These are phyloP conservation scores for Mungos mungo DNA, from an alignment of 2,113 vertebrate species.

Conservation along the genomic window DNA sequence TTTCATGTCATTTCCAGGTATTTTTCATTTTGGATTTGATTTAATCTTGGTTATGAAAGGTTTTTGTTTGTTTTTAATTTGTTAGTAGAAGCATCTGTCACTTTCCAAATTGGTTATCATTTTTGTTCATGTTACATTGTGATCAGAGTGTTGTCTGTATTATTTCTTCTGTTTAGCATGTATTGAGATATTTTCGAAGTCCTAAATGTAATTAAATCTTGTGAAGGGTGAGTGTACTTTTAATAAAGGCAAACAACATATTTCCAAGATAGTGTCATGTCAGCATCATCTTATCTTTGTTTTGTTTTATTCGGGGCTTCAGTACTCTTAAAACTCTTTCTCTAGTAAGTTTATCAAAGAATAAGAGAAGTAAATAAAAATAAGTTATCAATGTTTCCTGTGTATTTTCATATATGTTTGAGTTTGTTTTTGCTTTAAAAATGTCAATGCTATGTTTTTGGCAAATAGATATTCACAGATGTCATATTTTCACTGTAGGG, in stretches of 20 bases:
- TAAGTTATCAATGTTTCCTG: not conserved
- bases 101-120: not conserved
- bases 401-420: not conserved
- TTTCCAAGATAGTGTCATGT: not conserved
- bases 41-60: not conserved
- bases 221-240: not conserved
- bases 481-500: not conserved
- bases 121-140: not conserved
- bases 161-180: not conserved
- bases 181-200: not conserved
- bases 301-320: not conserved
- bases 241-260: not conserved
- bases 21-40: not conserved
- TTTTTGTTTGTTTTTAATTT: slow-evolving; percentile 24
- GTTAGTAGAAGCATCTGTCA: not conserved
- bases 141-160: not conserved
- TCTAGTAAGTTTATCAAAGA: not conserved
- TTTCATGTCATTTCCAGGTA: not conserved
- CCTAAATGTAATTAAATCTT: not conserved
- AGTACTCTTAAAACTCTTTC: not conserved
- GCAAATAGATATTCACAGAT: not conserved
- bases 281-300: not conserved
- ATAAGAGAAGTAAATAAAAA: not conserved
- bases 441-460: not conserved
- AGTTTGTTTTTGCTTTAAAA: not conserved